Evolutionary conservation across 92 coral and sea anemone species (phyloP).

Genomic region (Blastomussa wellsi): DNA sequence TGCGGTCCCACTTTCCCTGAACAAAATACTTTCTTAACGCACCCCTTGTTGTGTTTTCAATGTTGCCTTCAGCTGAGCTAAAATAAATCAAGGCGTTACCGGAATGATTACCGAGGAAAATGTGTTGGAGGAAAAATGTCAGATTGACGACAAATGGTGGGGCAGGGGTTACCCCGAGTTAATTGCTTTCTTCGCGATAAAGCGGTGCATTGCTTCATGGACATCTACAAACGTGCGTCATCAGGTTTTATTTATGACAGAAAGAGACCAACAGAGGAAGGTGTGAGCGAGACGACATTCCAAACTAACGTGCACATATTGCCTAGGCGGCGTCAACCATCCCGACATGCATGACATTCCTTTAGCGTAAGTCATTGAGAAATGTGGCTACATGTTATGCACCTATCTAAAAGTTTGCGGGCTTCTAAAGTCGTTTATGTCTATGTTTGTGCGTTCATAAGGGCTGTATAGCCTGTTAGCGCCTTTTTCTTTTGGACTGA

Average conservation of each 20-base stretch:
- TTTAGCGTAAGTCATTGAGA: not conserved
- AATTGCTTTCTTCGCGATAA: not conserved
- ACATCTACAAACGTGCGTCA: not conserved
- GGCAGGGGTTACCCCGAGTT: not conserved
- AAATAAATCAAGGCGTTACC: constrained; percentile 2
- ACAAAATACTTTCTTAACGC: not conserved
- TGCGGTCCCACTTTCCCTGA: not conserved
- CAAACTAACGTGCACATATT: not conserved
- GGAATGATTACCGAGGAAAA: not conserved
- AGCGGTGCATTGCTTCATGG: not conserved
- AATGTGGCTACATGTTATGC: not conserved
- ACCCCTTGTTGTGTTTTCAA: not conserved
- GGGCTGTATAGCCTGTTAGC: too few species aligned
- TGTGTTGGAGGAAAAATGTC: not conserved
- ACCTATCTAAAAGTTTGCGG: not conserved
- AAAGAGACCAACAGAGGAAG: not conserved
- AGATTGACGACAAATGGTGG: not conserved
- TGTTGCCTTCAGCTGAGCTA: not conserved
- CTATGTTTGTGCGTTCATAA: too few species aligned
- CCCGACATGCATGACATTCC: not conserved
- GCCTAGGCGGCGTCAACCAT: constrained; percentile 10
- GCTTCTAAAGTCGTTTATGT: not conserved
- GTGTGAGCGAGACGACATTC: constrained; percentile 1
- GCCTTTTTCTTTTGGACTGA: too few species aligned
- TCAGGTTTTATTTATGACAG: not conserved